Evolutionary conservation across 2,113 vertebrate genomes (phyloP).

Genomic region (Tetrax tetrax): DNA sequence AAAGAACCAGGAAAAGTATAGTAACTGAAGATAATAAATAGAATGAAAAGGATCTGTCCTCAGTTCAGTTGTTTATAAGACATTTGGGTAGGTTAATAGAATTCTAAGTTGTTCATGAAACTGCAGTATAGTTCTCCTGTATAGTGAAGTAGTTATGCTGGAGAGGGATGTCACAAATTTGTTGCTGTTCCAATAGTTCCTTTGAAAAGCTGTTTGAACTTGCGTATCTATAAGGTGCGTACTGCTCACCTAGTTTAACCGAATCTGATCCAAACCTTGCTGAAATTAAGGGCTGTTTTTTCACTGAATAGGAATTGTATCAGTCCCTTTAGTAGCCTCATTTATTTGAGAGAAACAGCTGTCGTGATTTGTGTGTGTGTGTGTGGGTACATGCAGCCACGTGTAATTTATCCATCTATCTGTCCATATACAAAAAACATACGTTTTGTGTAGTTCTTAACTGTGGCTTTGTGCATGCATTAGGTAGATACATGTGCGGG

Average conservation of each 20-base stretch:
- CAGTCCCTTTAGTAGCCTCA: background rate
- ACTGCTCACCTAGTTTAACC: background rate
- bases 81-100: background rate
- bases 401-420: background rate
- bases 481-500: background rate
- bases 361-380: background rate
- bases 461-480: background rate
- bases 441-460: background rate
- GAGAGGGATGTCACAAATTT: background rate
- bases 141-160: background rate
- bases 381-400: fast-evolving
- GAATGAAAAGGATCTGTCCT: background rate
- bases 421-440: fast-evolving
- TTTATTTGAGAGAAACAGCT: background rate
- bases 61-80: background rate
- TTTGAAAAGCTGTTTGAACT: background rate
- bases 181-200: background rate
- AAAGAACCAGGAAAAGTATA: background rate
- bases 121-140: background rate
- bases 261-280: background rate
- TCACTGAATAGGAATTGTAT: background rate
- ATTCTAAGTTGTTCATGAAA: background rate
- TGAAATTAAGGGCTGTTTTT: background rate
- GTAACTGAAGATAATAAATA: background rate
- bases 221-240: background rate